Percentiles rank a stretch among this genome's conserved stretches.
These are phyloP conservation scores for Acanthosoma haemorrhoidale DNA, from an alignment of 2,888 invertebrate genomes.

Conservation along the genomic window DNA sequence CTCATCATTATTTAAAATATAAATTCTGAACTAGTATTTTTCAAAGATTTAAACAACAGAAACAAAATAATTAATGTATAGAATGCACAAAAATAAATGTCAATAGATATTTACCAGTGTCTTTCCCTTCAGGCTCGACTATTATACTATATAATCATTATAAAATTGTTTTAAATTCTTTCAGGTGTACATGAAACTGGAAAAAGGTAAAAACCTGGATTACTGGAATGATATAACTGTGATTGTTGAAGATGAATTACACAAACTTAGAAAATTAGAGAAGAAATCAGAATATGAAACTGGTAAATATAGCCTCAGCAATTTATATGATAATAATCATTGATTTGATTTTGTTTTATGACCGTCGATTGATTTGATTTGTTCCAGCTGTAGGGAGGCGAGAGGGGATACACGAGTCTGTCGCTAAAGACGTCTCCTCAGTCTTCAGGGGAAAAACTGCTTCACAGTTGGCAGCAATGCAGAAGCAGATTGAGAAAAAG, in stretches of 20 bases:
- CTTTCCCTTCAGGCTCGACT: too few species aligned
- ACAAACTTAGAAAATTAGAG: slow-evolving; percentile 73
- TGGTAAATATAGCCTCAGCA: slow-evolving; percentile 43
- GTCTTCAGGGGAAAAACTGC: slow-evolving; percentile 93
- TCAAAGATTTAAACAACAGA: too few species aligned
- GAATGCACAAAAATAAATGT: too few species aligned
- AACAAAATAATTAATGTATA: too few species aligned
- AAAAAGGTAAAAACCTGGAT: slow-evolving; percentile 77
- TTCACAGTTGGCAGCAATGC: slow-evolving; percentile 74
- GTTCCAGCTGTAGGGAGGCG: slow-evolving; percentile 53
- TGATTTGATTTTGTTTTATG: not conserved
- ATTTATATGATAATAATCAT: not conserved
- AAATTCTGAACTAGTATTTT: too few species aligned
- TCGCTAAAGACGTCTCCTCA: slow-evolving; percentile 79
- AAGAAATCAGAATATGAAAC: slow-evolving; percentile 57
- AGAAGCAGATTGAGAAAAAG: slow-evolving; percentile 79
- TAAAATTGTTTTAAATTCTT: slow-evolving; percentile 14
- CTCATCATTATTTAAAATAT: too few species aligned
- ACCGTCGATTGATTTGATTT: slow-evolving; percentile 39
- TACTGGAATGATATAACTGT: slow-evolving; percentile 97
- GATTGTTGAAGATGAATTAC: slow-evolving; percentile 87
- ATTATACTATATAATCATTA: too few species aligned
- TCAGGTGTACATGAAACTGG: slow-evolving; percentile 80
- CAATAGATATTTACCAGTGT: too few species aligned
- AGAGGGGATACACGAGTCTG: slow-evolving; percentile 84